phyloP scores from a whole-genome alignment of 2,797 vertebrate genomes.

The Myotis findleyi region DNA sequence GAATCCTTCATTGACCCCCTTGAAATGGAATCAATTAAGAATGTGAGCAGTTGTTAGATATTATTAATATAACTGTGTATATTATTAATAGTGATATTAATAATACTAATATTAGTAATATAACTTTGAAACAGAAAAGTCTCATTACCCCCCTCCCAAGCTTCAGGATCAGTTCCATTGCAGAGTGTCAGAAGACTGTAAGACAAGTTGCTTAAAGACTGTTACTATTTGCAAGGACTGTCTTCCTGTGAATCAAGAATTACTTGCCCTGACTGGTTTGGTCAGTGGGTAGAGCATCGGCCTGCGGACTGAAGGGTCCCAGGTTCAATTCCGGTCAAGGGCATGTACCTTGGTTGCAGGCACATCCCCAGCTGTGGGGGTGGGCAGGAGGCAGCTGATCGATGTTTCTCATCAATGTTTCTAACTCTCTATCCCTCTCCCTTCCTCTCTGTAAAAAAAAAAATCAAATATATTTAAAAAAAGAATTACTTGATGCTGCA shows the following conservation, averaged over 20 bases:
- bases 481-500: background rate
- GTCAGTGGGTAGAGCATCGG: too few relatives aligned
- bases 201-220: background rate
- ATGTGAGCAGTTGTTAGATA: background rate
- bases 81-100: too few relatives aligned
- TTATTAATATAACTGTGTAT: background rate
- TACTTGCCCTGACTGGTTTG: background rate
- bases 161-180: background rate
- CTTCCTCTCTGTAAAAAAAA: too few relatives aligned
- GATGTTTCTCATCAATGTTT: too few relatives aligned
- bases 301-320: too few relatives aligned
- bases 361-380: too few relatives aligned
- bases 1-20: background rate
- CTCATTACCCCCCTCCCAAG: background rate
- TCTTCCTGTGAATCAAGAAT: background rate
- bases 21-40: background rate
- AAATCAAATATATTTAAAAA: too few relatives aligned
- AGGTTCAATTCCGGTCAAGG: too few relatives aligned
- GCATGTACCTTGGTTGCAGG: too few relatives aligned
- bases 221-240: background rate
- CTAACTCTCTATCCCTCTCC: too few relatives aligned
- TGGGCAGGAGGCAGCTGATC: too few relatives aligned
- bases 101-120: background rate
- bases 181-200: background rate
- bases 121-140: conserved; percentile 2